Evolutionary conservation across 2,888 invertebrate genomes (phyloP).

Genomic region (Phlogophora meticulosa): DNA sequence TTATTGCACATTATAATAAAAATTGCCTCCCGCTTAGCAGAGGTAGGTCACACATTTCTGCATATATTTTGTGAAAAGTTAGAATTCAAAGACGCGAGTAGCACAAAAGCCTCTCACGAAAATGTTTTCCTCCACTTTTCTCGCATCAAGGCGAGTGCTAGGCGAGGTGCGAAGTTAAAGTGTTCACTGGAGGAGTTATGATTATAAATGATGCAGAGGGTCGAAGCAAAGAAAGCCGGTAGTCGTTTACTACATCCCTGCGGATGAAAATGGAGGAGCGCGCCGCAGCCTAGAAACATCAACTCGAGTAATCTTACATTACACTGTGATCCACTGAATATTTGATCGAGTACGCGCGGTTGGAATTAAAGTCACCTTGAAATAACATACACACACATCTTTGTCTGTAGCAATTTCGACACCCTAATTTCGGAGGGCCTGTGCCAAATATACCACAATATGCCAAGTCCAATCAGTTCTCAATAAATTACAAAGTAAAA

Average conservation of each 20-base stretch:
- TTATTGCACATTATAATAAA: conserved; percentile 21
- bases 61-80: conserved; percentile 65
- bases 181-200: conserved; percentile 80
- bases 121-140: conserved; percentile 73
- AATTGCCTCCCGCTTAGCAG: conserved; percentile 14
- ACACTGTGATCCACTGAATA: conserved; percentile 73
- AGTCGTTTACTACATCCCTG: conserved; percentile 68
- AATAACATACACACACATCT: conserved; percentile 37
- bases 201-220: conserved; percentile 85
- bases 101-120: conserved; percentile 74
- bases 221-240: conserved; percentile 72
- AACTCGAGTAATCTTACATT: conserved; percentile 72
- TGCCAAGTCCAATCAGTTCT: conserved; percentile 24
- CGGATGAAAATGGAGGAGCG: conserved; percentile 74
- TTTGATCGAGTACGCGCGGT: conserved; percentile 71
- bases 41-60: conserved; percentile 39
- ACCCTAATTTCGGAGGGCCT: conserved; percentile 16
- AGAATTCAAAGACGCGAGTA: conserved; percentile 70
- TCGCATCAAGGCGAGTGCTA: conserved; percentile 76
- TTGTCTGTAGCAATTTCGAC: conserved; percentile 37
- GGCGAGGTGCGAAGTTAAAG: conserved; percentile 80
- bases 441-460: conserved; percentile 15
- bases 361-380: conserved; percentile 65
- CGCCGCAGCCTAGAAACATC: conserved; percentile 61
- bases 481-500: conserved; percentile 61